Evolutionary conservation across 2,888 invertebrate species (phyloP).

Genomic region (Apomyelois bistriatella): DNA sequence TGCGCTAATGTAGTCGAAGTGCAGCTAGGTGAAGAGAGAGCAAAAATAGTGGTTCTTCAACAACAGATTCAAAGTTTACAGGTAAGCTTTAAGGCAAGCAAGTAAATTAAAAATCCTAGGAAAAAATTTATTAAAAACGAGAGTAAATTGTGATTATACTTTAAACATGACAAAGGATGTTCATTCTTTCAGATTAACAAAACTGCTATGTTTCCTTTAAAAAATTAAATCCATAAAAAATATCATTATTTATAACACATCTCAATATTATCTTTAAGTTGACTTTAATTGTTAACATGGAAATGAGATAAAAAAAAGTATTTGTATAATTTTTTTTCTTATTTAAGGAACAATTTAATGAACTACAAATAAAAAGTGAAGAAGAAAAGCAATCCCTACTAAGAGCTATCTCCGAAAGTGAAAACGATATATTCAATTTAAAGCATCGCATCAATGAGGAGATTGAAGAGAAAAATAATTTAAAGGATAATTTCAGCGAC

Average conservation of each 20-base stretch:
- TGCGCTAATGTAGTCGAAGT: conserved; percentile 70
- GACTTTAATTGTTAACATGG: too few species aligned
- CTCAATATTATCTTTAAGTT: too few species aligned
- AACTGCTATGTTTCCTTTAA: too few species aligned
- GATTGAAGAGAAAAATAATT: conserved; percentile 50
- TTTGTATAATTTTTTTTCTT: conserved; percentile 1
- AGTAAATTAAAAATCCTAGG: too few species aligned
- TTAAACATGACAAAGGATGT: too few species aligned
- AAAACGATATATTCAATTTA: conserved; percentile 48
- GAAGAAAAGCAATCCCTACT: conserved; percentile 40
- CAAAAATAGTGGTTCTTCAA: conserved; percentile 53
- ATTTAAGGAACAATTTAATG: conserved; percentile 44
- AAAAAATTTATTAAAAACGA: too few species aligned
- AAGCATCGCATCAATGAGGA: conserved; percentile 62
- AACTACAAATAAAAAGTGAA: conserved; percentile 39
- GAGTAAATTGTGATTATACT: too few species aligned
- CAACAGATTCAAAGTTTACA: conserved; percentile 57
- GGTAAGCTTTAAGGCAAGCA: conserved; percentile 33
- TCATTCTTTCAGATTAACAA: too few species aligned
- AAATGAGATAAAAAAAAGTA: not conserved
- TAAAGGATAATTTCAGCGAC: conserved; percentile 45
- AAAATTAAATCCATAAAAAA: too few species aligned
- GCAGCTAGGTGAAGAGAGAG: conserved; percentile 63
- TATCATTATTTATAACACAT: too few species aligned
- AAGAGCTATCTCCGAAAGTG: conserved; percentile 44